Conservation (phyloP, 2,888 invertebrate species). For the Lepetodrilus schrolli region DNA sequence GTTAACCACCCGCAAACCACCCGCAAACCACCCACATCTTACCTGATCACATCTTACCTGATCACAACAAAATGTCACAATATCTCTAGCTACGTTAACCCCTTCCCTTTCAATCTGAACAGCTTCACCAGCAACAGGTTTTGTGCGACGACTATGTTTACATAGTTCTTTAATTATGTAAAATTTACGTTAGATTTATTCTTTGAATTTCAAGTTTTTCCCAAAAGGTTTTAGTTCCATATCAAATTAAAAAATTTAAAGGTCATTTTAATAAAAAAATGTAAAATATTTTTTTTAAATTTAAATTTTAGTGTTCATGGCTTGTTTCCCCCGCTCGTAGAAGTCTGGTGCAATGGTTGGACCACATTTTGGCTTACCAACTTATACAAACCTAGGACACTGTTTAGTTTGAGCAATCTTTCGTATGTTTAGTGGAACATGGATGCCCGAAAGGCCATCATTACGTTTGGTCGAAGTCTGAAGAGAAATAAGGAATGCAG, state of each 20-base stretch:
- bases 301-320: too few species aligned
- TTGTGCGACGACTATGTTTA: not conserved
- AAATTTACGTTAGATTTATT: too few species aligned
- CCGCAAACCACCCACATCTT: not conserved
- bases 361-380: slow-evolving; percentile 18
- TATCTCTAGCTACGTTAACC: not conserved
- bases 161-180: too few species aligned
- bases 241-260: not conserved
- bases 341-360: not conserved
- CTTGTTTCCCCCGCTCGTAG: not conserved
- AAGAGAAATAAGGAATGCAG: slow-evolving; percentile 51
- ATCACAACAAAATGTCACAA: not conserved
- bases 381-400: slow-evolving; percentile 23
- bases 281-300: not conserved
- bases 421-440: slow-evolving; percentile 37
- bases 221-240: too few species aligned
- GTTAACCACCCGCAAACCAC: not conserved
- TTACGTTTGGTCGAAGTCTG: slow-evolving; percentile 52
- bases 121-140: not conserved
- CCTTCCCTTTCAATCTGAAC: not conserved
- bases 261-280: not conserved
- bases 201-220: too few species aligned
- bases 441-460: slow-evolving; percentile 46
- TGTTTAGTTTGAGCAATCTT: slow-evolving; percentile 36
- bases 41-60: not conserved